phyloP scores from a whole-genome alignment of 2,113 vertebrate species.

The Hydrochoerus hydrochaeris region DNA sequence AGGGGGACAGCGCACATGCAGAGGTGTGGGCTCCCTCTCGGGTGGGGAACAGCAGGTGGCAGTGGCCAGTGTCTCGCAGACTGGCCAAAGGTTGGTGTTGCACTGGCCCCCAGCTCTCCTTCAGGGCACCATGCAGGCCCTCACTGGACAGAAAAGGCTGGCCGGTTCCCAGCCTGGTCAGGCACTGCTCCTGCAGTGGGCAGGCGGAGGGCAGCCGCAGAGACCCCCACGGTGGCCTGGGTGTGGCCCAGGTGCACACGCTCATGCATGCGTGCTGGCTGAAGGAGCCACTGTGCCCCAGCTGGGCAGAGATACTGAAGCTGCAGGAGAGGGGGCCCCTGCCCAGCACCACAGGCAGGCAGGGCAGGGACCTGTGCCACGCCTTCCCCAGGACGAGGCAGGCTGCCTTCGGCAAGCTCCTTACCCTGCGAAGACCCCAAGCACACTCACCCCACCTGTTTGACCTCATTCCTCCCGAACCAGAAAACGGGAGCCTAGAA shows the following conservation, averaged over 20 bases:
- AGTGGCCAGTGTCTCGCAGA: background rate
- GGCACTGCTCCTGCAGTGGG: background rate
- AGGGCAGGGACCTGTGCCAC: accelerated
- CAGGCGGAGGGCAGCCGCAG: background rate
- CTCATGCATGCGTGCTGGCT: background rate
- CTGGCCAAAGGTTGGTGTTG: background rate
- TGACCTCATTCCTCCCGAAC: background rate
- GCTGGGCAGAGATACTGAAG: background rate
- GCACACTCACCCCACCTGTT: background rate
- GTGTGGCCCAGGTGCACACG: background rate
- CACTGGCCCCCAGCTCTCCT: background rate
- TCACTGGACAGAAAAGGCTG: background rate
- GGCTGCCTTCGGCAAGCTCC: background rate
- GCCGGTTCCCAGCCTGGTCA: background rate
- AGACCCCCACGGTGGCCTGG: background rate
- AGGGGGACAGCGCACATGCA: too few relatives aligned
- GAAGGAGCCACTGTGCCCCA: background rate
- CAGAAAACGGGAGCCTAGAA: background rate
- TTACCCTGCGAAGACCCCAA: background rate
- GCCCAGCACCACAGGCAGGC: background rate
- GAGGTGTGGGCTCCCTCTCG: too few relatives aligned
- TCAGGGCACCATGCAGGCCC: background rate
- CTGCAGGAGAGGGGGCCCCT: background rate
- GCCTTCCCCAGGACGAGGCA: background rate
- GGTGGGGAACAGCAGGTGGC: background rate